phyloP scores from a whole-genome alignment of 2,797 vertebrate species.

The Tragopan temminckii region DNA sequence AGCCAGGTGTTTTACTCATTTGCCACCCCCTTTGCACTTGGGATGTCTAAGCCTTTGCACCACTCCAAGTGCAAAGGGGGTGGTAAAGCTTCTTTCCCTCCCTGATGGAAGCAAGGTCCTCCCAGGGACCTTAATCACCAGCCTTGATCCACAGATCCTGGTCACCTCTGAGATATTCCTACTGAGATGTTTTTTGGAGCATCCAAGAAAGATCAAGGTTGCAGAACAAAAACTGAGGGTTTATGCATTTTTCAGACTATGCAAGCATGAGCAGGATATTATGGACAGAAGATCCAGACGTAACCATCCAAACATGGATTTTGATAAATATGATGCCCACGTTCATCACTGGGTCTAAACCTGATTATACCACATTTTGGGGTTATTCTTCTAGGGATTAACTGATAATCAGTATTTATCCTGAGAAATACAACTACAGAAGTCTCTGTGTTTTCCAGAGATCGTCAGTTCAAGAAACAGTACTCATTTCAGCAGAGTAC shows the following conservation, averaged over 20 bases:
- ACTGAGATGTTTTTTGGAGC: background rate
- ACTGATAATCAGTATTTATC: background rate
- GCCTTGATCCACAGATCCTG: background rate
- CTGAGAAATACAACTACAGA: background rate
- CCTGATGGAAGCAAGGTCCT: background rate
- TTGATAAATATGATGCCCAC: background rate
- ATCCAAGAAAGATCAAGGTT: background rate
- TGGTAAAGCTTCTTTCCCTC: background rate
- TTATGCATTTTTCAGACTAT: background rate
- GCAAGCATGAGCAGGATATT: background rate
- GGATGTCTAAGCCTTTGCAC: background rate
- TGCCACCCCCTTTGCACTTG: background rate
- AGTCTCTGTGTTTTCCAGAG: background rate
- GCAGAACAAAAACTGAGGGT: accelerated
- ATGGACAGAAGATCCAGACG: background rate
- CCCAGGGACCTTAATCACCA: background rate
- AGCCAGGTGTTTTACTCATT: background rate
- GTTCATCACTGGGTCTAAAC: background rate
- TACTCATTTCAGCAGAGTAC: background rate
- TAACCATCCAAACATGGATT: background rate
- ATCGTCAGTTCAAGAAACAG: background rate
- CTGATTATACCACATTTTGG: background rate
- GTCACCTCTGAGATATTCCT: background rate
- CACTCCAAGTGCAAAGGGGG: background rate
- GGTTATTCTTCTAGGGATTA: background rate